These are phyloP conservation scores for Taenioides sp. DNA, from an alignment of 2,797 vertebrate species.

Conservation along the genomic window DNA sequence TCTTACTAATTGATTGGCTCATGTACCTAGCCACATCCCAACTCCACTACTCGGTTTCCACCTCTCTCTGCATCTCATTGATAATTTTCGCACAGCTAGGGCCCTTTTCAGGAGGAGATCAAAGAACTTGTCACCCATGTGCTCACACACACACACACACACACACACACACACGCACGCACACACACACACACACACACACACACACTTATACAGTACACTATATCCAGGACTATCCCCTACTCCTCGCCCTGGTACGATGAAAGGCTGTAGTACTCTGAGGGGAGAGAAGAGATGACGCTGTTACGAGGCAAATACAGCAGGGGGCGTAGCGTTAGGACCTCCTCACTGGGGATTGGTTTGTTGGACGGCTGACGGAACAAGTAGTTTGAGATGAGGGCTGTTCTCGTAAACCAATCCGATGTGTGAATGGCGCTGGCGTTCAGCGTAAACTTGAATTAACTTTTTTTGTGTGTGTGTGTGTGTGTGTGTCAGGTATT, in stretches of 20 bases:
- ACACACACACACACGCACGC: constrained; percentile 74
- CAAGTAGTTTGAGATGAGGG: constrained; percentile 33
- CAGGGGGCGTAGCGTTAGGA: constrained; percentile 51
- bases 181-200: constrained; percentile 67
- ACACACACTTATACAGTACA: constrained; percentile 71
- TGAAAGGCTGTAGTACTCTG: constrained; percentile 67
- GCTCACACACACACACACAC: constrained; percentile 69
- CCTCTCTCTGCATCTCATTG: constrained; percentile 72
- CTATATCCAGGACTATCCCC: constrained; percentile 69
- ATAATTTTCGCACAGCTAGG: constrained; percentile 80
- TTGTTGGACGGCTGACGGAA: constrained; percentile 30
- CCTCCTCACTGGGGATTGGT: constrained; percentile 54
- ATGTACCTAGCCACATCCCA: constrained; percentile 5
- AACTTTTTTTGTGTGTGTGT: constrained; percentile 21
- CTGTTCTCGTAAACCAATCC: constrained; percentile 29
- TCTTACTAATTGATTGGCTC: constrained; percentile 68
- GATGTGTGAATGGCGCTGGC: constrained; percentile 23
- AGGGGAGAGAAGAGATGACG: constrained; percentile 54
- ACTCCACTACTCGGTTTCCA: constrained; percentile 29
- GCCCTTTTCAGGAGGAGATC: constrained; percentile 74
- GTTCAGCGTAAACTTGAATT: constrained; percentile 29
- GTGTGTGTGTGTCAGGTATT: constrained; percentile 16
- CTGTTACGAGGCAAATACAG: constrained; percentile 69
- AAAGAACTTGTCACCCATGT: constrained; percentile 70
- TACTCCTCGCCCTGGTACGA: constrained; percentile 73